Evolutionary conservation across 2,113 vertebrate genomes (phyloP), one percentile per base, ranked within the genome.

Genomic region (Myotis lucifugus): DNA sequence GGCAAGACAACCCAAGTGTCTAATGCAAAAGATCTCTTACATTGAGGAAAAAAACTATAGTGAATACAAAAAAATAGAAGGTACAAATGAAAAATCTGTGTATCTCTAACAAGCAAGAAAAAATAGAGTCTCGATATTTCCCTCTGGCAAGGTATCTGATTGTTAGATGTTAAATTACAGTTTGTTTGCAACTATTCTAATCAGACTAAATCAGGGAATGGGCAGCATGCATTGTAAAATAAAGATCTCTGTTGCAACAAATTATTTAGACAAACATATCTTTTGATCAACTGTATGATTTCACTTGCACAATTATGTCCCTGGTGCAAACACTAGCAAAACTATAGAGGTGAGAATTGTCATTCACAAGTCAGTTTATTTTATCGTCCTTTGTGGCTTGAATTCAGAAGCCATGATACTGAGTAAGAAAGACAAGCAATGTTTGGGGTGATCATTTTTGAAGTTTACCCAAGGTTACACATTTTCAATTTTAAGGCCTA

Each of bases 81-180:
- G 46, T 11, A 72, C 54, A 91, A 64, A 82, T 76, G 17, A 85
- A 92, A 94, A 92, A 64, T 50, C 8, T 91, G 83, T 79, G 73
- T 1, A 73, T 52, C 17, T 85, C 32, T 29, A 90, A 67, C 8
- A 81, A 79, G 19, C 17, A 82, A 87, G 46, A 59, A 70, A 92
- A 66, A 92, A 21, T 21, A 73, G 8, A 12, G 34, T 67, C 32
- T 64, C 42, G 42, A 42, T 76, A 94, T 83, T 87, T 90, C 32
- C 48, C 15, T 29, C 14, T 27, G 25, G 4, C 7, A 78, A 91
- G 21, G 10, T 54, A 69, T 18, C 34, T 72, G 74, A 64, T 73
- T 73, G 78, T 6, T 90, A 95, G 52, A 76, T 69, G 48, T 66
- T 82, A 85, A 93, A 94, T 72, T 88, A 79, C 5, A 90, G 40